phyloP scores from a whole-genome alignment of 1,140 invertebrate genomes.

The Danaus melanippus region DNA sequence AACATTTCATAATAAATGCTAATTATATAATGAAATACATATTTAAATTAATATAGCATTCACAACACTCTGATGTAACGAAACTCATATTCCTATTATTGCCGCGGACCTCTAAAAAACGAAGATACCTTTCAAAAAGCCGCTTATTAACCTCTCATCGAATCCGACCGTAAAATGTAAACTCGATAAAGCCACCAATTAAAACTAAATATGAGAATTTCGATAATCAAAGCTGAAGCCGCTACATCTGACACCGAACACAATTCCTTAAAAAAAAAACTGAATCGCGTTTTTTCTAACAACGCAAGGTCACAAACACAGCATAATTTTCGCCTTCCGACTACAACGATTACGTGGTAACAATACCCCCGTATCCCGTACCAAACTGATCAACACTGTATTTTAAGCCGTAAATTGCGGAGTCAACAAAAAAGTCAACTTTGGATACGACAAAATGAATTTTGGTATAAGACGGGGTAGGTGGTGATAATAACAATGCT shows the following conservation, averaged over 20 bases:
- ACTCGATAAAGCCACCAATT: constrained; percentile 72
- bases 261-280: constrained; percentile 58
- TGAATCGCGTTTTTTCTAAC: constrained; percentile 62
- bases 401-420: constrained; percentile 40
- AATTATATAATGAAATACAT: constrained; percentile 31
- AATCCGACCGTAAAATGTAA: constrained; percentile 71
- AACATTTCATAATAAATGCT: constrained; percentile 19
- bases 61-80: constrained; percentile 26
- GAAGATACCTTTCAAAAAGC: constrained; percentile 68
- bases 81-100: constrained; percentile 26
- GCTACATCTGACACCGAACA: constrained; percentile 65
- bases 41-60: constrained; percentile 30
- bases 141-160: constrained; percentile 72
- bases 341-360: constrained; percentile 28
- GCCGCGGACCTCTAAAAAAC: constrained; percentile 61
- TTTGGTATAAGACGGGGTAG: constrained; percentile 45
- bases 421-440: constrained; percentile 26
- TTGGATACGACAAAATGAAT: constrained; percentile 26
- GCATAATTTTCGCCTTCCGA: constrained; percentile 65
- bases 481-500: constrained; percentile 69
- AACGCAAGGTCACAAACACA: constrained; percentile 57
- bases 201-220: constrained; percentile 72
- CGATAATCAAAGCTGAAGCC: constrained; percentile 68
- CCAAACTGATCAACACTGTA: constrained; percentile 22
- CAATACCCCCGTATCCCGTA: constrained; percentile 24